Percentiles rank a stretch among this genome's conserved stretches.
phyloP scores from a whole-genome alignment of 2,113 vertebrate genomes.

The Rhagologus leucostigma region DNA sequence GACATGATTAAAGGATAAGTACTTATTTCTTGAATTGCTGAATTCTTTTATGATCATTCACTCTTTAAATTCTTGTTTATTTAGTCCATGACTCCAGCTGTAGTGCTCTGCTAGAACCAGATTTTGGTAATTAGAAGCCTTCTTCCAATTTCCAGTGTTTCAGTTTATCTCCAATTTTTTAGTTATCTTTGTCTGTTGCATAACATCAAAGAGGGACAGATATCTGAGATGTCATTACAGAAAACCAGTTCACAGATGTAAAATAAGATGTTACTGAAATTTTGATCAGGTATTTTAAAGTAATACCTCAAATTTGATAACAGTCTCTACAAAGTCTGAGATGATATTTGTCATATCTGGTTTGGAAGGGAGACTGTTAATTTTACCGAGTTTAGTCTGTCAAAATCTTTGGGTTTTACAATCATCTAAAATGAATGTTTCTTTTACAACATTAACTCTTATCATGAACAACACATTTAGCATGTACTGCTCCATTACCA shows the following conservation, averaged over 20 bases:
- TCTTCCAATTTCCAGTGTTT: not conserved
- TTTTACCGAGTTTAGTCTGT: not conserved
- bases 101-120: not conserved
- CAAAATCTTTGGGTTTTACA: not conserved
- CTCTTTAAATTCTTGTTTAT: not conserved
- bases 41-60: not conserved
- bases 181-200: not conserved
- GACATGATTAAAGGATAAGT: not conserved
- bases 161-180: not conserved
- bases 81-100: not conserved
- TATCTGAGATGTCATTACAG: not conserved
- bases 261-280: not conserved
- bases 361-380: not conserved
- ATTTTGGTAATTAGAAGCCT: not conserved
- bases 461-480: not conserved
- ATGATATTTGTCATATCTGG: not conserved
- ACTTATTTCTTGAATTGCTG: not conserved
- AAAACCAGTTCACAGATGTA: not conserved
- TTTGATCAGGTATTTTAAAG: not conserved
- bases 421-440: not conserved
- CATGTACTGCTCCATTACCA: not conserved
- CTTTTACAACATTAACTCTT: not conserved
- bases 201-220: not conserved
- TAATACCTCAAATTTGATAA: not conserved
- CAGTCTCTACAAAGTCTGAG: not conserved